Conservation (phyloP, 2,113 vertebrate species). For the Melanostigma gelatinosum region DNA sequence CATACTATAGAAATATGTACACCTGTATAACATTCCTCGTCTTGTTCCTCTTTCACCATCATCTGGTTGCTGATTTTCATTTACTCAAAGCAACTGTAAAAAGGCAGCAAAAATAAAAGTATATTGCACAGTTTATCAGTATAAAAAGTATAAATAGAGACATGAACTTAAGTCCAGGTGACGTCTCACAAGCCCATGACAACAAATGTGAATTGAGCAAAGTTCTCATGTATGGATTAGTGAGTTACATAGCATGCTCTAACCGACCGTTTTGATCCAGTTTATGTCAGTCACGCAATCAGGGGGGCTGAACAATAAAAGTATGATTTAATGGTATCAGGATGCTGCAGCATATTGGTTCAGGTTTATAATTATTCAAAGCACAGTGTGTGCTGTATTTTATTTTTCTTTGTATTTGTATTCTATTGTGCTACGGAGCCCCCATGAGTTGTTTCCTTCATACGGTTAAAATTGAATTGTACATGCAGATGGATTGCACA, state of each 20-base stretch:
- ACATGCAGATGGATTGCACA: constrained; percentile 9
- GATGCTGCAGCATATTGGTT: constrained; percentile 13
- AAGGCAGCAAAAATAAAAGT: constrained; percentile 10
- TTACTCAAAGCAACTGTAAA: background rate
- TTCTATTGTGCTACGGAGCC: background rate
- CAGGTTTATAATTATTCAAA: constrained; percentile 10
- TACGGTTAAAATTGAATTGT: background rate
- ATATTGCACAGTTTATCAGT: background rate
- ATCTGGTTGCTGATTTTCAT: background rate
- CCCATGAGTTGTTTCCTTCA: background rate
- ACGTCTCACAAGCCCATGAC: constrained; percentile 1
- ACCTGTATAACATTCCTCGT: background rate
- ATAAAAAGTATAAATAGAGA: constrained; percentile 35
- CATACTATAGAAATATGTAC: background rate
- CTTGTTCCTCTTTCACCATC: background rate
- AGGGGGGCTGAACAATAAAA: background rate
- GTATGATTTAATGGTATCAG: background rate
- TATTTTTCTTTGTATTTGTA: background rate
- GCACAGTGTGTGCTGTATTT: constrained; percentile 6
- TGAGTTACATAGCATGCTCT: background rate
- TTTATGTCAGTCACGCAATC: background rate
- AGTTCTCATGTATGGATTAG: background rate
- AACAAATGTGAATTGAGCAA: background rate
- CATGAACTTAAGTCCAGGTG: constrained; percentile 1
- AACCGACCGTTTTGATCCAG: constrained; percentile 16